These are phyloP conservation scores for Cerastis leucographa DNA, from an alignment of 2,888 invertebrate species.

Conservation along the genomic window DNA sequence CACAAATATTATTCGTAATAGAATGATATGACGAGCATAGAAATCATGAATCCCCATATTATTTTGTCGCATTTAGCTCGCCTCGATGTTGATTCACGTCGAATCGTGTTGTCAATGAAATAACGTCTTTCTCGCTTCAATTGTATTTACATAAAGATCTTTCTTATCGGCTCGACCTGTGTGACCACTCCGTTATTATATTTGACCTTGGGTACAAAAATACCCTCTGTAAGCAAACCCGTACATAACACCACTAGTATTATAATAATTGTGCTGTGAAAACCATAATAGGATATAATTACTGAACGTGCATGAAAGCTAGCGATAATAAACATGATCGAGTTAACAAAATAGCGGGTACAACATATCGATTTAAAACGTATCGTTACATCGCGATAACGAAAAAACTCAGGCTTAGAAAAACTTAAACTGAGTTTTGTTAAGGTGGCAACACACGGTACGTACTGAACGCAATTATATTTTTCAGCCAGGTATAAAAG, in stretches of 20 bases:
- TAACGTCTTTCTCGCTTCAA: too few species aligned
- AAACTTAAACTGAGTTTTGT: constrained; percentile 46
- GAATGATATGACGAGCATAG: too few species aligned
- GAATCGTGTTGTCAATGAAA: too few species aligned
- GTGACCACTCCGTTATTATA: neutral
- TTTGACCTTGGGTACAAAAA: neutral
- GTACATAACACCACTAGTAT: constrained; percentile 5
- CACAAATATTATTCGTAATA: too few species aligned
- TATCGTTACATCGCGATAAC: constrained; percentile 64
- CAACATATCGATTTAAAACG: constrained; percentile 52
- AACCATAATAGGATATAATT: constrained; percentile 26
- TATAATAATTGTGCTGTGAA: constrained; percentile 21
- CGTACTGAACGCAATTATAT: neutral
- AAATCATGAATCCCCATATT: too few species aligned
- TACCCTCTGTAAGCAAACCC: neutral
- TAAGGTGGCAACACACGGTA: constrained; percentile 34
- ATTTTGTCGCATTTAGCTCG: too few species aligned
- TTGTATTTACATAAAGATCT: too few species aligned
- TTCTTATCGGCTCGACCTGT: neutral
- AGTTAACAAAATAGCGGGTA: constrained; percentile 43
- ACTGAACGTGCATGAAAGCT: constrained; percentile 18
- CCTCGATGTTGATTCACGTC: too few species aligned
- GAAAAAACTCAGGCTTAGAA: constrained; percentile 59
- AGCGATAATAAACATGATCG: constrained; percentile 27
- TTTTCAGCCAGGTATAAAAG: neutral